A percentile compares a stretch with the other conserved stretches of the same genome.
Evolutionary conservation across 2,797 vertebrate genomes (phyloP).

Genomic region (Antrozous pallidus): DNA sequence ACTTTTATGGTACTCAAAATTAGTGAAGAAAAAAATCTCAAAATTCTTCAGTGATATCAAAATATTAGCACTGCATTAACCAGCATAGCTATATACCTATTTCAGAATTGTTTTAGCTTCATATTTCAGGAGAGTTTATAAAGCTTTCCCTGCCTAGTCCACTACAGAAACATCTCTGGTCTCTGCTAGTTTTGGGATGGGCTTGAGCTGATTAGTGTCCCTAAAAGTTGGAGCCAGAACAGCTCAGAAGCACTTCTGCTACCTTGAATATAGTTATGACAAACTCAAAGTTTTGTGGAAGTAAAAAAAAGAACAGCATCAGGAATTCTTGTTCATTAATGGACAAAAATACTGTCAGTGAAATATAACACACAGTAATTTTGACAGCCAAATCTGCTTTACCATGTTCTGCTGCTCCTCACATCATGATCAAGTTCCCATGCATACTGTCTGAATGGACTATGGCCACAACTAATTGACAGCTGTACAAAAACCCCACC

Average conservation of each 20-base stretch:
- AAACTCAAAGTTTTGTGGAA: background rate
- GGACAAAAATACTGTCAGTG: slow-evolving; percentile 7
- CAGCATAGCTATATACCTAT: background rate
- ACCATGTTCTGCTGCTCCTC: background rate
- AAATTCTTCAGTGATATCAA: slow-evolving; percentile 4
- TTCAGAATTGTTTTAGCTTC: background rate
- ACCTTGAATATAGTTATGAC: background rate
- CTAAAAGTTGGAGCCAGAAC: background rate
- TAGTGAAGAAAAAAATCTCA: slow-evolving; percentile 23
- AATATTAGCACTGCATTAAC: slow-evolving; percentile 26
- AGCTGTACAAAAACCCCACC: background rate
- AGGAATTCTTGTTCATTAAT: background rate
- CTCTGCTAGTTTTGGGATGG: background rate
- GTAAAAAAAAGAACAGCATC: background rate
- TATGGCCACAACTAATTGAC: background rate
- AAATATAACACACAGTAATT: background rate
- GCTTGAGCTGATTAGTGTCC: background rate
- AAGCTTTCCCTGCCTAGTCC: background rate
- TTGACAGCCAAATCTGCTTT: background rate
- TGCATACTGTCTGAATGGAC: background rate
- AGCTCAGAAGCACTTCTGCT: background rate
- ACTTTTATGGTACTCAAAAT: slow-evolving; percentile 51
- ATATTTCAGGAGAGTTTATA: background rate
- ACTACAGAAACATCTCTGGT: background rate
- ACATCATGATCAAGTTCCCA: background rate